These are phyloP conservation scores for Macrosoma leucophasiata DNA, from an alignment of 2,888 invertebrate genomes.

Conservation along the genomic window DNA sequence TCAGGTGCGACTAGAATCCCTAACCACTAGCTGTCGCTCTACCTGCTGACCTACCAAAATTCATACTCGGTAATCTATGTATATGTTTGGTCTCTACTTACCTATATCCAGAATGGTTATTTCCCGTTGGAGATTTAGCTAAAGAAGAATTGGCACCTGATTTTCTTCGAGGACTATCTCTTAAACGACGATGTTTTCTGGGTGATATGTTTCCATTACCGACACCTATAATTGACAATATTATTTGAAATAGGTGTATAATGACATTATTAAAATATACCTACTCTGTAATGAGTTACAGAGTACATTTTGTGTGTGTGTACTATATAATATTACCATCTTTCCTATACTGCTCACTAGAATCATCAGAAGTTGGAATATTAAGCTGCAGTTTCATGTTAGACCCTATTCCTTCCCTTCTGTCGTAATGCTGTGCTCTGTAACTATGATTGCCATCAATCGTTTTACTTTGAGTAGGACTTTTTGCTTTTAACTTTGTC, in stretches of 20 bases:
- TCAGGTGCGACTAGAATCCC: no score
- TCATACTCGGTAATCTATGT: no score
- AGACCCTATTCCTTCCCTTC: slow-evolving; percentile 68
- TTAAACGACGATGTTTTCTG: slow-evolving; percentile 76
- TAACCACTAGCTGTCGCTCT: no score
- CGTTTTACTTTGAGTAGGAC: slow-evolving; percentile 62
- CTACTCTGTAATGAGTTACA: neutral
- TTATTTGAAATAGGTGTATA: slow-evolving; percentile 1
- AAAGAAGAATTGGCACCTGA: slow-evolving; percentile 68
- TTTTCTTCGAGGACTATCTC: slow-evolving; percentile 81
- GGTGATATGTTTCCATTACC: slow-evolving; percentile 72
- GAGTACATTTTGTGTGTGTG: neutral
- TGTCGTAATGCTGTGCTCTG: slow-evolving; percentile 60
- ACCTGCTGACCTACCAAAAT: no score
- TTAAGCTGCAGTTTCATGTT: slow-evolving; percentile 73
- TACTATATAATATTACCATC: slow-evolving; percentile 41
- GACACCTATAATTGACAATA: slow-evolving; percentile 35
- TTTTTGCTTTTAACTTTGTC: slow-evolving; percentile 67
- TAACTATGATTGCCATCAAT: slow-evolving; percentile 48
- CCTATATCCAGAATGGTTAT: slow-evolving; percentile 64
- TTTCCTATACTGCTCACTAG: slow-evolving; percentile 73
- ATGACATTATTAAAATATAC: no score
- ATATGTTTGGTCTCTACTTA: no score
- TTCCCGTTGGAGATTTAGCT: slow-evolving; percentile 72
- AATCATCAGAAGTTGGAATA: slow-evolving; percentile 77